Conservation (phyloP, 2,888 invertebrate species). For the Megamerina dolium region DNA sequence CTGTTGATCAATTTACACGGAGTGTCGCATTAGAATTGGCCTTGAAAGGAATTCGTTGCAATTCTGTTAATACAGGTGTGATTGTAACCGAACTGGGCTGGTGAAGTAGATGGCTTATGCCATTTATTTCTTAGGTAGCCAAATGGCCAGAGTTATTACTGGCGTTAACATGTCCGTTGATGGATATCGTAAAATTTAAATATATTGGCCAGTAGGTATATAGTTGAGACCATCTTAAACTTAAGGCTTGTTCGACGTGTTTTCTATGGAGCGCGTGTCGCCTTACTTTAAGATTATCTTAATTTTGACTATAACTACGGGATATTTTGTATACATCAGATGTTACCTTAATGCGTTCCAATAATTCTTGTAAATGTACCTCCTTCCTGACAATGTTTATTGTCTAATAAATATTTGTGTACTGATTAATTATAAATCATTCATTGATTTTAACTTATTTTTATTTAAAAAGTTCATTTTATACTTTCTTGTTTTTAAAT, state of each 20-base stretch:
- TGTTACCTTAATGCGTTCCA: too few relatives aligned
- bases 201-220: too few relatives aligned
- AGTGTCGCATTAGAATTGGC: conserved; percentile 82
- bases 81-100: conserved; percentile 78
- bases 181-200: conserved; percentile 84
- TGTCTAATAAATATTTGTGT: too few relatives aligned
- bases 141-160: conserved; percentile 79
- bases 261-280: too few relatives aligned
- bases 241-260: too few relatives aligned
- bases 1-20: conserved; percentile 86
- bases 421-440: too few relatives aligned
- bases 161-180: conserved; percentile 83
- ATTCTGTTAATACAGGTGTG: conserved; percentile 83
- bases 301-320: too few relatives aligned
- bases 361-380: too few relatives aligned
- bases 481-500: conserved; percentile 7
- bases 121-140: conserved; percentile 84
- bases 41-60: conserved; percentile 72
- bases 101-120: conserved; percentile 80
- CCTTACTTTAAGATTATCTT: too few relatives aligned
- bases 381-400: too few relatives aligned
- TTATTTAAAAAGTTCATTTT: conserved; percentile 23
- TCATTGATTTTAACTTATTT: conserved; percentile 17
- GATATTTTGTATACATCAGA: too few relatives aligned
- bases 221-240: too few relatives aligned